Base-by-base conservation (phyloP, 2,888 invertebrate species). In the Rhagonycha fulva region DNA sequence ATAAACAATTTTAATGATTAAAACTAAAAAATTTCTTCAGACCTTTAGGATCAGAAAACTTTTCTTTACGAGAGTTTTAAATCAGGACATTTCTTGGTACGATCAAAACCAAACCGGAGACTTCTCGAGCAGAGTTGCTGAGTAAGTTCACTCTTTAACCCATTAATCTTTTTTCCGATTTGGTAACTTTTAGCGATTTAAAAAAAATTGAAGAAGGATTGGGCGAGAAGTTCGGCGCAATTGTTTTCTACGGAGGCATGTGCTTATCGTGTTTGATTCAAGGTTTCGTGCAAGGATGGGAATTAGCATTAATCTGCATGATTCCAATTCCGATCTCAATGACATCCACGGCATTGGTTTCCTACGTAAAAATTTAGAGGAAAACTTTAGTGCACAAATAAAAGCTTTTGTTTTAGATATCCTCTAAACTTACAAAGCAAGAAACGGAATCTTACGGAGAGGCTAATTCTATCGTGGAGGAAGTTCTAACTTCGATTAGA, bases 201-300 rank as follows among this genome's bases (percentile, higher is more conserved):
- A 94, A 81, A 93, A 95, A 76, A 96, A 9, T 28, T 86, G 89
- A 90, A 63, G 92, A 94, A 7, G 95, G 96, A 83, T 94, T 19
- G 19, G 19, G 19, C 2, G 19, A 19, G 2, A 19, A 19, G 19
- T 19, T 19, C 1, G 93, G 94, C 0, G 86, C 96, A 28, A 94
- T 95, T 2, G 2, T 19, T 19, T 19, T 19, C 19, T 19, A 19
- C 19, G 2, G 1, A 19, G 19, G 19, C 19, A 19, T n/a, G 19
- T 19, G 2, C 2, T 19, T 19, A 19, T 2, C 19, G 1, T 2
- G 19, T 19, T 19, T 1, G 1, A 19, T 19, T 2, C 19, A 19
- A 19, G 19, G 19, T 2, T 19, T 19, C 1, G 19, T 19, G 19
- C 19, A 2, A 2, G 19, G 19, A 2, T 19, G 19, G 19, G 19